phyloP scores from a whole-genome alignment of 2,888 invertebrate genomes.

The Diaprepes abbreviatus region DNA sequence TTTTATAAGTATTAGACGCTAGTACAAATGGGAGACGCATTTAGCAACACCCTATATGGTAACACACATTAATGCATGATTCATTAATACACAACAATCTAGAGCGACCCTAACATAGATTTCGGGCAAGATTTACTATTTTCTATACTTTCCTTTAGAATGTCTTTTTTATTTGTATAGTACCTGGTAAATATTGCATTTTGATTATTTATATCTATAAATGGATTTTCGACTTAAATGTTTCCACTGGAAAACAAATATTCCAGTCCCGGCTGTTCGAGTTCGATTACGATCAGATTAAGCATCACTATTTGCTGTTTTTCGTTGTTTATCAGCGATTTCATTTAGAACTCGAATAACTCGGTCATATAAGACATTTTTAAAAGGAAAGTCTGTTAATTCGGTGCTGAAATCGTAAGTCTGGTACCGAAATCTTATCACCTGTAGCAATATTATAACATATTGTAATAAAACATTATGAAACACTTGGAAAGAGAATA shows the following conservation, averaged over 20 bases:
- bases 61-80: background rate
- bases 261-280: background rate
- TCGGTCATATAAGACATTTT: background rate
- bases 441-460: constrained; percentile 44
- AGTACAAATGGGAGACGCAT: no score
- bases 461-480: constrained; percentile 33
- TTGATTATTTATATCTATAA: constrained; percentile 6
- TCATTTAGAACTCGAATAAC: background rate
- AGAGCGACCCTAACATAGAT: constrained; percentile 19
- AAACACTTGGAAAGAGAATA: constrained; percentile 45
- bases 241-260: constrained; percentile 3
- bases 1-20: no score
- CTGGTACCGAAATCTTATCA: constrained; percentile 24
- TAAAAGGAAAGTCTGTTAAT: constrained; percentile 7
- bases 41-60: no score
- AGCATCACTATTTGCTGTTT: background rate
- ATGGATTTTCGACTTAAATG: constrained; percentile 4
- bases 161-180: constrained; percentile 21
- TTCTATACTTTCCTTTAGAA: constrained; percentile 10
- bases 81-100: constrained; percentile 26
- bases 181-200: constrained; percentile 22
- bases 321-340: background rate
- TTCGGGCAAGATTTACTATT: constrained; percentile 32
- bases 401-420: constrained; percentile 33
- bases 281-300: background rate